These are phyloP conservation scores for Jacana jacana DNA, from an alignment of 2,113 vertebrate genomes.

Conservation along the genomic window DNA sequence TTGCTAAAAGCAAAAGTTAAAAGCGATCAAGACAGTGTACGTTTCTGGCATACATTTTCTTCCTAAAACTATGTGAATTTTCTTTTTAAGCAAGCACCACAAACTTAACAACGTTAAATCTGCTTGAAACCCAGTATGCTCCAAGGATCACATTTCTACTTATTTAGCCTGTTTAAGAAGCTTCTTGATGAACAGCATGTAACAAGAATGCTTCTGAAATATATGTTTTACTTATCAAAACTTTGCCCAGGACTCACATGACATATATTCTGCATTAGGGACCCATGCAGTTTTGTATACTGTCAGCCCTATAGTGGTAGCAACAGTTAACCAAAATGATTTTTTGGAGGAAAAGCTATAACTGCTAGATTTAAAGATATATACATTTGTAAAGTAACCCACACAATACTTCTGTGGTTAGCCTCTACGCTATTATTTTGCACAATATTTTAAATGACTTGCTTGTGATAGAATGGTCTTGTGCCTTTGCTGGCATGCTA, in stretches of 20 bases:
- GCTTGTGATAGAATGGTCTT: slow-evolving; percentile 53
- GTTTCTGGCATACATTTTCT: background rate
- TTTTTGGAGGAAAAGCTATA: slow-evolving; percentile 17
- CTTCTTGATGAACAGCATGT: background rate
- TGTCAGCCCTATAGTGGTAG: background rate
- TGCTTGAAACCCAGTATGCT: background rate
- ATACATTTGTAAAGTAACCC: slow-evolving; percentile 15
- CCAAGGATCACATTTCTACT: background rate
- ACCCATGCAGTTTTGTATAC: background rate
- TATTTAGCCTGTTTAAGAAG: background rate
- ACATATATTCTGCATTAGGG: slow-evolving; percentile 40
- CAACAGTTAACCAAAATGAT: slow-evolving; percentile 32
- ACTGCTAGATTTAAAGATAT: background rate
- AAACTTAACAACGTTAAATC: background rate
- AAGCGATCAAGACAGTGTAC: background rate
- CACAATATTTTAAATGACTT: slow-evolving; percentile 47
- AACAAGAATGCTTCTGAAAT: slow-evolving; percentile 54
- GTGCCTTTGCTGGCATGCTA: slow-evolving; percentile 65
- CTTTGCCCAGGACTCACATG: background rate
- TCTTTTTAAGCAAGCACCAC: background rate
- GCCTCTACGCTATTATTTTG: slow-evolving; percentile 53
- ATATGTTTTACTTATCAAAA: background rate
- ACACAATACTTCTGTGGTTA: slow-evolving; percentile 13
- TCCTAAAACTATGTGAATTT: background rate
- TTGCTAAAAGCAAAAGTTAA: background rate